A percentile compares a stretch with the other conserved stretches of the same genome.
phyloP scores from a whole-genome alignment of 2,888 invertebrate genomes.

The Helleia helle region DNA sequence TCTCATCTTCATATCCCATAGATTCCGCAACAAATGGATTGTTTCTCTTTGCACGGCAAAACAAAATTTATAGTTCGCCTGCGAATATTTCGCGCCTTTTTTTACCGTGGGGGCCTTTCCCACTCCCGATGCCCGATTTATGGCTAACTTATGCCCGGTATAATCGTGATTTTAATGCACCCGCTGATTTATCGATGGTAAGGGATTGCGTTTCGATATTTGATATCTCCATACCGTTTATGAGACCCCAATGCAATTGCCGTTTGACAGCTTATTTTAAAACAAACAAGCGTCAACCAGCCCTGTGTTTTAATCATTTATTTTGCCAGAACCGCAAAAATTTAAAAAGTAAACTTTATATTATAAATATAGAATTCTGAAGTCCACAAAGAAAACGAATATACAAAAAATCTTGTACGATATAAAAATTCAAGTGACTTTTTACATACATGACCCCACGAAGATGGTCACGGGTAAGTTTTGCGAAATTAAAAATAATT shows the following conservation, averaged over 20 bases:
- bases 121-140: slow-evolving; percentile 59
- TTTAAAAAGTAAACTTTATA: too few species aligned
- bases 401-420: neutral
- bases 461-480: slow-evolving; percentile 20
- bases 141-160: slow-evolving; percentile 63
- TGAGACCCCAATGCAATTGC: slow-evolving; percentile 45
- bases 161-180: slow-evolving; percentile 71
- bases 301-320: too few species aligned
- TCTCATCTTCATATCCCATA: slow-evolving; percentile 45
- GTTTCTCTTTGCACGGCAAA: slow-evolving; percentile 43
- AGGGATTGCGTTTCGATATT: slow-evolving; percentile 65
- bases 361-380: too few species aligned
- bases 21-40: slow-evolving; percentile 60
- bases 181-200: slow-evolving; percentile 56
- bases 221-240: slow-evolving; percentile 68
- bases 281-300: slow-evolving; percentile 2
- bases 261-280: slow-evolving; percentile 13
- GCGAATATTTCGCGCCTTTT: slow-evolving; percentile 38
- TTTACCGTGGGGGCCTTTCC: slow-evolving; percentile 32
- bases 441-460: slow-evolving; percentile 10
- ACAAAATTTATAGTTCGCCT: slow-evolving; percentile 35
- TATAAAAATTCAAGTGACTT: neutral
- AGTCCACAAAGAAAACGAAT: too few species aligned
- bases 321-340: too few species aligned
- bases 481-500: slow-evolving; percentile 43